Evolutionary conservation across 1,140 invertebrate genomes (phyloP), one percentile per base, ranked within the genome.

Genomic region (Xylocopa sonorina): DNA sequence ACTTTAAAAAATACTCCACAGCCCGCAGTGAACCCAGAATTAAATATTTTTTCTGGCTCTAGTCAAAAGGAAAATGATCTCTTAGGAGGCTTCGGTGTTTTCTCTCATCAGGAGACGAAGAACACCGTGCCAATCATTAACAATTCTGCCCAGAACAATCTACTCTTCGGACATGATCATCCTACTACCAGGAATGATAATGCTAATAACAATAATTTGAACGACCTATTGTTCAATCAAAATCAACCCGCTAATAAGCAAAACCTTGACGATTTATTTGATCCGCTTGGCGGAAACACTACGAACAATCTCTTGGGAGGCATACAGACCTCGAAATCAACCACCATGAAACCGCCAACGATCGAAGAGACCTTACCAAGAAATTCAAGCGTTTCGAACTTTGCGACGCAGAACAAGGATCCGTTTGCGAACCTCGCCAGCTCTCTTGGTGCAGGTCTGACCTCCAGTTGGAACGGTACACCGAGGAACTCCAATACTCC

Each of bases 301-400:
- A 71, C 77, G 21, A 88, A 84, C 66, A 89, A 90, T 84, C 80
- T 92, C 3, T 72, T 93, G 10, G 88, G 90, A 7, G 81, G 83
- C n/a, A 48, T 92, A 83, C 48, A 71, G 66, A 76, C 75, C 27
- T 62, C 85, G 0, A 90, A 84, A n/a, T n/a, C 71, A 16, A 82
- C 67, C 24, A 48, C 27, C 32, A 16, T 81, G 2, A 91, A 88
- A 38, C 63, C 82, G 5, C 81, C 87, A 10, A 88, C 77, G 24
- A 4, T 51, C 3, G 92, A 93, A n/a, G 92, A 92, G n/a, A 90
- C 64, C 46, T 93, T 95, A 12, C 94, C 94, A 1, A 87, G 94
- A 34, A 95, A 95, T 88, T 92, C 94, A 10, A 95, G 94, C 69
- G 94, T 94, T 32, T 94, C 94, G 2, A 95, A 95, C 88, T 93